Evolutionary conservation across 1,140 invertebrate species (phyloP).

Genomic region (Epicauta chinensis): DNA sequence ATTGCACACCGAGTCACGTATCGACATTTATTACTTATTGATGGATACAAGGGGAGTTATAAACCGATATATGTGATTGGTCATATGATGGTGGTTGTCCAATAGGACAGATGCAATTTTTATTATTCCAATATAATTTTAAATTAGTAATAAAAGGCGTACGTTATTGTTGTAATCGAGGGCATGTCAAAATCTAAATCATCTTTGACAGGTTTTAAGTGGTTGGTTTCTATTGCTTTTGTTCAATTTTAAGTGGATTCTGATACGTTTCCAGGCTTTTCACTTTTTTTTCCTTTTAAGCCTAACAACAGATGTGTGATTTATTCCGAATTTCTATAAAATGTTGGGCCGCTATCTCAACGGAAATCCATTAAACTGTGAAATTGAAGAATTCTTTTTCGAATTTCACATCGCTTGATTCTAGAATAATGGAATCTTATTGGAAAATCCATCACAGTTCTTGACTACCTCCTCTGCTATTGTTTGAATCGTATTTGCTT

Average conservation of each 20-base stretch:
- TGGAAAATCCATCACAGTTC: too few species aligned
- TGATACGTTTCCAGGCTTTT: constrained; percentile 15
- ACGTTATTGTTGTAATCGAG: constrained; percentile 8
- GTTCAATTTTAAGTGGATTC: constrained; percentile 30
- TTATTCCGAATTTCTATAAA: constrained; percentile 5
- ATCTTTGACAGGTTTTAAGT: constrained; percentile 26
- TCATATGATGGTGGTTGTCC: constrained; percentile 15
- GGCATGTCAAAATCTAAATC: constrained; percentile 24
- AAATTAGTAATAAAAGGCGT: constrained; percentile 24
- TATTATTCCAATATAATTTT: constrained; percentile 22
- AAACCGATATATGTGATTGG: constrained; percentile 12
- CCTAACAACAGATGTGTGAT: constrained; percentile 20
- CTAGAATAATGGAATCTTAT: background rate
- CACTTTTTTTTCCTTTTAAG: too few species aligned
- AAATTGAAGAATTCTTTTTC: constrained; percentile 13
- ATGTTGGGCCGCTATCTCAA: background rate
- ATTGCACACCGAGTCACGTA: constrained; percentile 20
- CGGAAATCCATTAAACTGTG: constrained; percentile 13
- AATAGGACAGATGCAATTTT: constrained; percentile 24
- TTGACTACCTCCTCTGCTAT: too few species aligned
- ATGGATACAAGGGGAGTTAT: constrained; percentile 6
- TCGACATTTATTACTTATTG: constrained; percentile 24
- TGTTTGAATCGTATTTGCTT: too few species aligned
- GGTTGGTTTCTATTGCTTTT: constrained; percentile 14
- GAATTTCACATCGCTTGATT: too few species aligned